Evolutionary conservation across 2,888 invertebrate genomes (phyloP), one percentile per base, ranked within the genome.

Genomic region (Trachelus stipa): DNA sequence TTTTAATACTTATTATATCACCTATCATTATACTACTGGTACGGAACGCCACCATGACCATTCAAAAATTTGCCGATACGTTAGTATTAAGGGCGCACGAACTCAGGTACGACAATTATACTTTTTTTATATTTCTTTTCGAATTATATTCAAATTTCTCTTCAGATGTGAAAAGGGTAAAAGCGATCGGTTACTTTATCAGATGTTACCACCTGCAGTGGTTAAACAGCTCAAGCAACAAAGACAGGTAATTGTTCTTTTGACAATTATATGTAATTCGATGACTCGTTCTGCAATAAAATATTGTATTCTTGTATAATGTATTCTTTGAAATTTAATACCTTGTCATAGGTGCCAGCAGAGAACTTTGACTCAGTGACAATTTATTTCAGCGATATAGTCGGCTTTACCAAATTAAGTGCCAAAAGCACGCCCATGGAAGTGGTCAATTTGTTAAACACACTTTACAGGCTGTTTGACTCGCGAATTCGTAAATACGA

Each of bases 391-490:
- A 94, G 95, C 79, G 95, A 95, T 82, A 95, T 95, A 80, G 95
- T 95, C 37, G 95, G 95, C 4, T 95, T 95, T 87, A 95, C 95
- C 4, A 92, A 92, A 74, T 93, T 95, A 80, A 94, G 95, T 0
- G 94, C 94, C 0, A 91, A 89, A 78, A 94, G 94, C 85, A 94
- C 94, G 0, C 95, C 95, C 0, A 94, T 95, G 93, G 93, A 95
- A 89, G 93, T 94, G 78, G 93, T 94, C 77, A 93, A 93, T 82
- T 94, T 96, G 93, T 92, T 96, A 80, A 96, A 96, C 87, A 94
- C 94, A 88, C 92, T 96, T n/a, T 96, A 96, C 91, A 94, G 94
- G 34, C 93, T 95, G 78, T 96, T 96, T 87, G 96, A 96, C 84
- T 94, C 94, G 76, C 94, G 94, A 82, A 95, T 96, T 85, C 93